A percentile compares a stretch with the other conserved stretches of the same genome.
Evolutionary conservation across 1,140 invertebrate genomes (phyloP).

Genomic region (Sitodiplosis mosellana): DNA sequence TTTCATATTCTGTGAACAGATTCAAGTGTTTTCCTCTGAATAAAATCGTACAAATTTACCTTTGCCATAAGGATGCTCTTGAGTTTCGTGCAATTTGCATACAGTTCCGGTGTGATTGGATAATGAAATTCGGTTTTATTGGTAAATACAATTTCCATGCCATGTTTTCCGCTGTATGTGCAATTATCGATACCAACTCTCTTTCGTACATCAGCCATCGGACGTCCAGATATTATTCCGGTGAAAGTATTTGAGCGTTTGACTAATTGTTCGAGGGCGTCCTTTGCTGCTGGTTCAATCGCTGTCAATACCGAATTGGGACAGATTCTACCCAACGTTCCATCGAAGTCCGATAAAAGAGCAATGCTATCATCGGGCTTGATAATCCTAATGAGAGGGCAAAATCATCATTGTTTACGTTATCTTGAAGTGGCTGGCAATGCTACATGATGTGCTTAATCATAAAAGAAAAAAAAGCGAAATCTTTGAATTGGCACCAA

Average conservation of each 20-base stretch:
- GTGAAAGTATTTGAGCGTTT: constrained; percentile 72
- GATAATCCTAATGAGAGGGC: no score
- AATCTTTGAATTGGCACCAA: no score
- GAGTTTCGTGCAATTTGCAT: constrained; percentile 57
- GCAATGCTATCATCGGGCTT: no score
- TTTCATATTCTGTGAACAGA: no score
- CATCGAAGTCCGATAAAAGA: constrained; percentile 66
- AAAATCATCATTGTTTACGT: no score
- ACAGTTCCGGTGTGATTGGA: constrained; percentile 63
- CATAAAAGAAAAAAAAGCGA: no score
- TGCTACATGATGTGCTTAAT: no score
- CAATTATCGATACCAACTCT: constrained; percentile 73
- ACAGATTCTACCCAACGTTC: constrained; percentile 70
- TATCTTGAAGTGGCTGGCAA: no score
- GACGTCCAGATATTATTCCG: constrained; percentile 68
- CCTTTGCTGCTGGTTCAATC: constrained; percentile 60
- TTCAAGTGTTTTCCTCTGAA: neutral
- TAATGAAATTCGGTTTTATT: constrained; percentile 77
- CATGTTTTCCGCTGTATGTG: constrained; percentile 83
- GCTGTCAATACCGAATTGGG: constrained; percentile 71
- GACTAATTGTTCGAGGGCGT: constrained; percentile 54
- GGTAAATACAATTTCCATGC: constrained; percentile 71
- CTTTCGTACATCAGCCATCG: constrained; percentile 64
- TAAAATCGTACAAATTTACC: constrained; percentile 23
- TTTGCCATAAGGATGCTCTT: constrained; percentile 59